Evolutionary conservation across 1,140 invertebrate species (phyloP).

Genomic region (Scylla paramamosain): DNA sequence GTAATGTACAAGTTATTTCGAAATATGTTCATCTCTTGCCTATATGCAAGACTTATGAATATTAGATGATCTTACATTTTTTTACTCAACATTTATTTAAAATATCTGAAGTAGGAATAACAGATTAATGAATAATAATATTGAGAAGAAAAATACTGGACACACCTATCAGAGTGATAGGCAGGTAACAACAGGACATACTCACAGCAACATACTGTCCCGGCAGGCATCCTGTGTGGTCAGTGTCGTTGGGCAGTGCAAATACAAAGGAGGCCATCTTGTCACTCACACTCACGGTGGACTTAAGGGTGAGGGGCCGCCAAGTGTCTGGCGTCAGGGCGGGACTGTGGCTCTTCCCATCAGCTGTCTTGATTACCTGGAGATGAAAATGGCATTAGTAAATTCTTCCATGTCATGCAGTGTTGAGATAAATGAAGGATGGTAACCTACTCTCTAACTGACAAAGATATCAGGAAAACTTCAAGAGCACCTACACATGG

Average conservation of each 20-base stretch:
- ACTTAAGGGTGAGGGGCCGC: slow-evolving; percentile 52
- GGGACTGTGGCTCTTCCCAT: slow-evolving; percentile 57
- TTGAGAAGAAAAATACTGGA: too few species aligned
- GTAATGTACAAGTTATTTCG: too few species aligned
- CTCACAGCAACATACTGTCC: slow-evolving; percentile 74
- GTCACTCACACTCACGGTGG: slow-evolving; percentile 34
- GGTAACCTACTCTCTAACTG: neutral
- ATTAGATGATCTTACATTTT: too few species aligned
- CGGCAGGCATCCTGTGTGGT: slow-evolving; percentile 72
- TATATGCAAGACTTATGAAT: too few species aligned
- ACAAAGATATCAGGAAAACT: too few species aligned
- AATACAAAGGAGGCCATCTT: slow-evolving; percentile 74
- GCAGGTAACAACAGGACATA: neutral
- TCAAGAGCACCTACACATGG: too few species aligned
- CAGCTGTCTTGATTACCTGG: slow-evolving; percentile 41
- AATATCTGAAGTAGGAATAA: too few species aligned
- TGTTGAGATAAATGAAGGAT: neutral
- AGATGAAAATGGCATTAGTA: neutral
- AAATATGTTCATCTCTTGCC: too few species aligned
- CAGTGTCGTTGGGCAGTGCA: slow-evolving; percentile 54
- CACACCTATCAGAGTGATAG: too few species aligned
- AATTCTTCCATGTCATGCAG: neutral
- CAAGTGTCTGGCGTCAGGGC: slow-evolving; percentile 66
- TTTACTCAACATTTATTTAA: too few species aligned
- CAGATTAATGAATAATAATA: too few species aligned